Percentiles rank a stretch among this genome's conserved stretches.
phyloP scores from a whole-genome alignment of 2,113 vertebrate genomes.

The Nipponia nippon region DNA sequence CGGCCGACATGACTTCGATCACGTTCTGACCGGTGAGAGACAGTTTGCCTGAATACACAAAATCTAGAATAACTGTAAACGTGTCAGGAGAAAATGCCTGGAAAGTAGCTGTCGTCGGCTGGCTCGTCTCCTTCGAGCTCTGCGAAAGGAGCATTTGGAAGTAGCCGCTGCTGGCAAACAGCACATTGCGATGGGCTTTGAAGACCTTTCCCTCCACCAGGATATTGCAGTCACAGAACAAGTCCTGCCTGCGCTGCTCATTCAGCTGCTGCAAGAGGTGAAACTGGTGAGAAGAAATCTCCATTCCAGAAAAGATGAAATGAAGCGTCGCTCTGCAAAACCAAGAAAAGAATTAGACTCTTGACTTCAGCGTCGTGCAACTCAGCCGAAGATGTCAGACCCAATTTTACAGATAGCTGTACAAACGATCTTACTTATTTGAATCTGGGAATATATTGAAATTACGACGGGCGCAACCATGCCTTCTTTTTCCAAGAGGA shows the following conservation, averaged over 20 bases:
- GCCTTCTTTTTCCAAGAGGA: no score
- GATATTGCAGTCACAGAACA: slow-evolving; percentile 95
- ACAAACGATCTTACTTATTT: background rate
- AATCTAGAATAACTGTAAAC: slow-evolving; percentile 93
- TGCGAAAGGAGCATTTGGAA: slow-evolving; percentile 96
- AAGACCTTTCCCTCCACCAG: slow-evolving; percentile 93
- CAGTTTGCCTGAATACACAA: slow-evolving; percentile 93
- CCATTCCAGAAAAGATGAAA: slow-evolving; percentile 70
- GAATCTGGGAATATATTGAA: background rate
- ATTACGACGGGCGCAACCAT: accelerated
- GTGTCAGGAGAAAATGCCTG: slow-evolving; percentile 92
- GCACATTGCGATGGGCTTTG: slow-evolving; percentile 91
- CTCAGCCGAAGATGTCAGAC: background rate
- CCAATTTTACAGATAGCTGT: accelerated
- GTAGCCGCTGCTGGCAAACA: slow-evolving; percentile 95
- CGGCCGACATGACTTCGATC: slow-evolving; percentile 97
- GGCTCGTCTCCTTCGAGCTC: slow-evolving; percentile 77
- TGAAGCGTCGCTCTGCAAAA: background rate
- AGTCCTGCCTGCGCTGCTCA: slow-evolving; percentile 89
- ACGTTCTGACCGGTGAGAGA: slow-evolving; percentile 91
- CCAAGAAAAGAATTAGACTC: background rate
- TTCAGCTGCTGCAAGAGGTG: slow-evolving; percentile 91
- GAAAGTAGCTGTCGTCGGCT: slow-evolving; percentile 86
- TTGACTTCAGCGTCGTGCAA: accelerated
- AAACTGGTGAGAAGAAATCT: slow-evolving; percentile 94